Evolutionary conservation across 2,113 vertebrate genomes (phyloP).

Genomic region (Zosterops lateralis): DNA sequence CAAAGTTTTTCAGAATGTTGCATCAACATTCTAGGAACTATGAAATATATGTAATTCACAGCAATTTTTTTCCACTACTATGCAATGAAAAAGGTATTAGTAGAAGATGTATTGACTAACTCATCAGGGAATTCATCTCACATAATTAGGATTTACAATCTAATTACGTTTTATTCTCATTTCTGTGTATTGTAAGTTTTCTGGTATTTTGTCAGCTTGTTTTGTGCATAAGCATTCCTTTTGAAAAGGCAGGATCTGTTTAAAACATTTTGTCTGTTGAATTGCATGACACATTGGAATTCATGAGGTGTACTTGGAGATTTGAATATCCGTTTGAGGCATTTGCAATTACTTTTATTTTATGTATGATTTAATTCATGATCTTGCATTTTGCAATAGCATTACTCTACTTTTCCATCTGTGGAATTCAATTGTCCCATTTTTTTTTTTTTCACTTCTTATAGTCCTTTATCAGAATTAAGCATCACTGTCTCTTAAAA

Average conservation of each 20-base stretch:
- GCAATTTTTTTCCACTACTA: not conserved
- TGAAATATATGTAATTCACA: not conserved
- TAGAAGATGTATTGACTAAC: not conserved
- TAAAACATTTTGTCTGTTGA: not conserved
- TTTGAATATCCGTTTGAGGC: not conserved
- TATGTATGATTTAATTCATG: constrained; percentile 20
- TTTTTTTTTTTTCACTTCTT: constrained; percentile 6
- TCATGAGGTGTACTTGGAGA: not conserved
- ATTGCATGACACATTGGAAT: not conserved
- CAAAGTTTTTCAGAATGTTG: not conserved
- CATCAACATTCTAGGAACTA: not conserved
- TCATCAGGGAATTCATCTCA: not conserved
- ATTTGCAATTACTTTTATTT: constrained; percentile 19
- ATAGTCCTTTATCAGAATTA: not conserved
- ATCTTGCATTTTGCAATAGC: not conserved
- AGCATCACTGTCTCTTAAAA: not conserved
- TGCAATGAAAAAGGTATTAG: not conserved
- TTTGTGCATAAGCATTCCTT: not conserved
- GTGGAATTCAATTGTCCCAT: constrained; percentile 15
- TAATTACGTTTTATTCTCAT: not conserved
- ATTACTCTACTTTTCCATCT: constrained; percentile 8
- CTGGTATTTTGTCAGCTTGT: not conserved
- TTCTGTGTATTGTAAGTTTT: not conserved
- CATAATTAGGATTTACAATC: not conserved
- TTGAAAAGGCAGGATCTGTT: not conserved